Evolutionary conservation across 2,888 invertebrate species (phyloP), one percentile per base, ranked within the genome.

Genomic region (Mesopsocus fuscifrons): DNA sequence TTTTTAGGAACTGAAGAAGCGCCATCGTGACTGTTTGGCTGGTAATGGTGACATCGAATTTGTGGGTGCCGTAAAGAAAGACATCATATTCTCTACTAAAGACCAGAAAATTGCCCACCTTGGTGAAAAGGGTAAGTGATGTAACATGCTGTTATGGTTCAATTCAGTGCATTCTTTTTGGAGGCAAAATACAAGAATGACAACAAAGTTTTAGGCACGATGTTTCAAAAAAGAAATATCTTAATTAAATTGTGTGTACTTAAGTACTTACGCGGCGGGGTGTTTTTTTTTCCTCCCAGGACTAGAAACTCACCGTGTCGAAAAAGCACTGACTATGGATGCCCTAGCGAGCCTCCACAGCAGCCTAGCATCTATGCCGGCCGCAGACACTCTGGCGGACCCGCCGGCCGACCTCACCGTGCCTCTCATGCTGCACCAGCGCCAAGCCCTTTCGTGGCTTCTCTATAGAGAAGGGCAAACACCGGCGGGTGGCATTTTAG

Each of bases 381-480:
- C 50, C 1, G 77, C 77, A 50, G 56, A 68, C 45, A 62, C 67
- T 8, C 55, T 63, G 20, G 74, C 71, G 0, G 58, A 65, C 6
- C 68, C 73, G 49, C 83, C 84, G 0, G 54, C 55, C 21, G 74
- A 72, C 0, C 57, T 91, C 0, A 68, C 64, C 53, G 66, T 82
- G 0, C 48, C 61, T 6, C 63, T 94, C 3, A 80, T 89, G 80
- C 63, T 68, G 8, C 89, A 94, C 62, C 94, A 94, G 59, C 67
- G 72, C 49, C 76, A 81, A 53, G 94, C 87, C 0, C 62, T 95
- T 1, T 72, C 79, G 9, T 95, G 94, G 92, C 65, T 95, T 53
- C 54, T 68, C 16, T 94, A 91, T 89, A 64, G 94, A 16, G 95
- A 95, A 63, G 65, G 66, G n/a, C 83, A 88, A 58, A 76, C 74